These are phyloP conservation scores for Staurois parvus DNA, from an alignment of 2,797 vertebrate genomes.

Conservation along the genomic window DNA sequence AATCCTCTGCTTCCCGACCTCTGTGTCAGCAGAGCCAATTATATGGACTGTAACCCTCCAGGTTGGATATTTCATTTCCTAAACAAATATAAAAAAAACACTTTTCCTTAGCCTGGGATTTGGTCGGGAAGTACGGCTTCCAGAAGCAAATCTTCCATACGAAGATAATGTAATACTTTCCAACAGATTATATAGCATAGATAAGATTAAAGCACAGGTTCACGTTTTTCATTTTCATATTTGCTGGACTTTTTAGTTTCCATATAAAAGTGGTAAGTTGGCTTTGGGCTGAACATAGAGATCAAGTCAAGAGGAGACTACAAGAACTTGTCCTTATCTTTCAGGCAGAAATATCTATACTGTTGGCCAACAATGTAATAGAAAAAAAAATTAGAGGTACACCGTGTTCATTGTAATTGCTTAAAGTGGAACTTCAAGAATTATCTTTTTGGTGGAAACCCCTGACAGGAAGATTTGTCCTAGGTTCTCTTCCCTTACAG, in stretches of 20 bases:
- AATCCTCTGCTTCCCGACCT: slow-evolving; percentile 17
- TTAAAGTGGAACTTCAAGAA: too few relatives aligned
- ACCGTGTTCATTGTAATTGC: too few relatives aligned
- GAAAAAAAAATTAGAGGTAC: too few relatives aligned
- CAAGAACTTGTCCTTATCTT: too few relatives aligned
- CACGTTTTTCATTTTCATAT: not conserved
- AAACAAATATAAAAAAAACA: not conserved
- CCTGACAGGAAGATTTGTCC: too few relatives aligned
- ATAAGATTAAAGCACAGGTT: not conserved
- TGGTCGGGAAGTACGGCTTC: not conserved
- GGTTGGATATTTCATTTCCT: not conserved
- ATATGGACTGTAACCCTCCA: not conserved
- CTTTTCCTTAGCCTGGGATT: not conserved
- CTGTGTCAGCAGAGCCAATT: not conserved
- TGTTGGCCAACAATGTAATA: too few relatives aligned
- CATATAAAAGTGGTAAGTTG: not conserved
- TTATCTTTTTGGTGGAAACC: too few relatives aligned
- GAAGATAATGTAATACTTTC: not conserved
- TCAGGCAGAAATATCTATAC: too few relatives aligned
- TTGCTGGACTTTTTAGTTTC: not conserved
- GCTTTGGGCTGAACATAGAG: too few relatives aligned
- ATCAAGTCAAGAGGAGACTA: too few relatives aligned
- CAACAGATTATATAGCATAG: not conserved
- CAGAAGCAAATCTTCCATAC: not conserved
- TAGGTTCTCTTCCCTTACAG: too few relatives aligned